A percentile compares a stretch with the other conserved stretches of the same genome.
These are phyloP conservation scores for Panagrolaimus sp. DNA, from an alignment of 1,140 invertebrate species.

Conservation along the genomic window DNA sequence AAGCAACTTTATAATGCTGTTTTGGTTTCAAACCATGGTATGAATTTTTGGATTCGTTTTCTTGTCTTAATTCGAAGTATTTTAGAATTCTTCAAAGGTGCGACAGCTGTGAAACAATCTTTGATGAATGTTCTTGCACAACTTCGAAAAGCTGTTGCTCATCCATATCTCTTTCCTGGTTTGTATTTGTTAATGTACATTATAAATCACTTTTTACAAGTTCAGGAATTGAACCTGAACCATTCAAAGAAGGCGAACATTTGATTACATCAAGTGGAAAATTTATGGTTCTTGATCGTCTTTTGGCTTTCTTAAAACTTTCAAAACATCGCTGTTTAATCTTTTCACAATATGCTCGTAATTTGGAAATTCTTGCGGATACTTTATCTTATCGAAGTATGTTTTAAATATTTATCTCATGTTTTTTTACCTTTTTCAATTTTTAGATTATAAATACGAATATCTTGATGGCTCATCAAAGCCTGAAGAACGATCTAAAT, in stretches of 20 bases:
- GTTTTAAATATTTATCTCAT: too few relatives aligned
- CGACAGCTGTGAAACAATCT: slow-evolving; percentile 62
- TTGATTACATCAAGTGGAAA: slow-evolving; percentile 68
- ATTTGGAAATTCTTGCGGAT: slow-evolving; percentile 23
- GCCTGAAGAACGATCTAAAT: background rate
- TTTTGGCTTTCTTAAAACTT: slow-evolving; percentile 75
- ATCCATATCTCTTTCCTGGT: slow-evolving; percentile 87
- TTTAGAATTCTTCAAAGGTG: too few relatives aligned
- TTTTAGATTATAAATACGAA: slow-evolving; percentile 2
- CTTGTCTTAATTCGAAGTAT: slow-evolving; percentile 6
- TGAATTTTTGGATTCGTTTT: slow-evolving; percentile 26
- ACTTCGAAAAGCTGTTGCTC: slow-evolving; percentile 91
- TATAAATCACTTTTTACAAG: too few relatives aligned
- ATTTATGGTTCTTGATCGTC: slow-evolving; percentile 76
- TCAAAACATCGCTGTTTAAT: slow-evolving; percentile 85
- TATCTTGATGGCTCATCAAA: background rate
- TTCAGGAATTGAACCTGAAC: slow-evolving; percentile 21
- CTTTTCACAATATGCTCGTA: slow-evolving; percentile 67
- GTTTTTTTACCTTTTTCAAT: too few relatives aligned
- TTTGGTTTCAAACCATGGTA: slow-evolving; percentile 60
- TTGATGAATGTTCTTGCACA: slow-evolving; percentile 98
- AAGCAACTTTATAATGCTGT: slow-evolving; percentile 61
- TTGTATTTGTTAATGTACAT: too few relatives aligned
- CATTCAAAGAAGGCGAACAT: slow-evolving; percentile 61
- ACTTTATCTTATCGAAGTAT: background rate